Conservation (phyloP, 2,888 invertebrate species). For the Rhagophthalmus giganteus region DNA sequence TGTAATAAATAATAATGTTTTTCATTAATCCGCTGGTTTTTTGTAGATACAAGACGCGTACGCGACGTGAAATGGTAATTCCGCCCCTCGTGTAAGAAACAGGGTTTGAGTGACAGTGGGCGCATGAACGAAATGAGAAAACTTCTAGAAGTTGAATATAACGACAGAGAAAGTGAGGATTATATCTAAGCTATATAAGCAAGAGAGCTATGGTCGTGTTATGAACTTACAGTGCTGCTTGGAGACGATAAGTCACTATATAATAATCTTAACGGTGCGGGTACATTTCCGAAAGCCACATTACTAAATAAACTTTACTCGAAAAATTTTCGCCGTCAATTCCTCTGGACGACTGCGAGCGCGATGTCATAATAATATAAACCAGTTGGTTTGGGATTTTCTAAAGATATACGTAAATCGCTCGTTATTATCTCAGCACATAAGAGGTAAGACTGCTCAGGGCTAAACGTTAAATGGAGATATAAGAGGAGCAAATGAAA, state of each 20-base stretch:
- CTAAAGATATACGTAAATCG: constrained; percentile 18
- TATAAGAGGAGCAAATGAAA: constrained; percentile 32
- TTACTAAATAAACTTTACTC: background rate
- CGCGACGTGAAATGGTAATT: too few species aligned
- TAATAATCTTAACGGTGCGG: constrained; percentile 40
- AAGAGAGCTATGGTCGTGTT: constrained; percentile 40
- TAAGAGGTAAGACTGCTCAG: constrained; percentile 15
- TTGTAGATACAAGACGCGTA: too few species aligned
- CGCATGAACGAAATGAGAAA: constrained; percentile 44
- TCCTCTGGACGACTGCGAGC: too few species aligned
- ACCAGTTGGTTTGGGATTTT: constrained; percentile 17
- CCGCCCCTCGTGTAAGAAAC: constrained; percentile 15
- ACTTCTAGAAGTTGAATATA: constrained; percentile 45
- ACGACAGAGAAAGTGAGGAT: constrained; percentile 45
- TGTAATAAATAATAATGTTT: too few species aligned
- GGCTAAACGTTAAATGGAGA: constrained; percentile 26
- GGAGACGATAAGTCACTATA: constrained; percentile 43
- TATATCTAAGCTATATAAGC: constrained; percentile 46
- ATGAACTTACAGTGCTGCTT: constrained; percentile 46
- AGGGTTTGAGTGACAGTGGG: constrained; percentile 29
- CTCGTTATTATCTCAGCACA: constrained; percentile 22
- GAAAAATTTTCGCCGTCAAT: background rate
- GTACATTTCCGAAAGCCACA: background rate
- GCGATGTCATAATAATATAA: too few species aligned
- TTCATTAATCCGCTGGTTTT: too few species aligned